Conservation (phyloP, 2,797 vertebrate species). For the Sebastes hubbsi region DNA sequence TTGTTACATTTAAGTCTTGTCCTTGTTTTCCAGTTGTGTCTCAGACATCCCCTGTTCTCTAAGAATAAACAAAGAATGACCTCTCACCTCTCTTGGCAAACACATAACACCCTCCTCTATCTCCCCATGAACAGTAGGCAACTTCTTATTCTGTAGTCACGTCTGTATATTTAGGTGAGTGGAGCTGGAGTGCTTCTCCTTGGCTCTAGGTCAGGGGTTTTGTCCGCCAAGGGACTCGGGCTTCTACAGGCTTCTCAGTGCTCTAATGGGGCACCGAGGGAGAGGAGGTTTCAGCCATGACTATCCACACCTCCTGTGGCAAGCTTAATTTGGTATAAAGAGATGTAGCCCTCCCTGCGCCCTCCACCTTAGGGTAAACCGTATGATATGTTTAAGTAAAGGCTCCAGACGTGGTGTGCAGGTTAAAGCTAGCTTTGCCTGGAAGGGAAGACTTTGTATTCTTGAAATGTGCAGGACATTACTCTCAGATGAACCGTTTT, state of each 20-base stretch:
- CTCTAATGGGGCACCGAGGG: conserved; percentile 81
- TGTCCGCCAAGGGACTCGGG: conserved; percentile 62
- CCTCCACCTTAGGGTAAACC: conserved; percentile 70
- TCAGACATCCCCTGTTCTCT: conserved; percentile 22
- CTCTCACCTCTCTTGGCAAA: conserved; percentile 48
- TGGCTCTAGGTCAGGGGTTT: conserved; percentile 74
- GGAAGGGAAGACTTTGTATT: conserved; percentile 44
- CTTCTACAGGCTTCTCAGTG: conserved; percentile 71
- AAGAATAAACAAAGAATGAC: conserved; percentile 57
- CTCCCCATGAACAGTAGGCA: conserved; percentile 44
- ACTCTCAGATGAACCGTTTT: conserved; percentile 47
- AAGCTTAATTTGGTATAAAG: conserved; percentile 82
- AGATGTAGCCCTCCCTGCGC: conserved; percentile 59
- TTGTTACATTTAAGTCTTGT: conserved; percentile 17
- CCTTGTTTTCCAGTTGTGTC: conserved; percentile 13
- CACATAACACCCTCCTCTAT: conserved; percentile 9
- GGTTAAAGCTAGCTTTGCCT: conserved; percentile 53
- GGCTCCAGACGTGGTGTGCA: conserved; percentile 51
- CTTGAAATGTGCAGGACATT: conserved; percentile 32
- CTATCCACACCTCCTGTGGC: conserved; percentile 66
- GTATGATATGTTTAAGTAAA: conserved; percentile 72
- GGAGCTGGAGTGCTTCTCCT: conserved; percentile 64
- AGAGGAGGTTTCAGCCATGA: conserved; percentile 64
- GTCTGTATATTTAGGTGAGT: conserved; percentile 67
- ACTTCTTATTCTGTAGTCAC: conserved; percentile 57